phyloP scores from a whole-genome alignment of 2,888 invertebrate species.

The Drosophila rubida region DNA sequence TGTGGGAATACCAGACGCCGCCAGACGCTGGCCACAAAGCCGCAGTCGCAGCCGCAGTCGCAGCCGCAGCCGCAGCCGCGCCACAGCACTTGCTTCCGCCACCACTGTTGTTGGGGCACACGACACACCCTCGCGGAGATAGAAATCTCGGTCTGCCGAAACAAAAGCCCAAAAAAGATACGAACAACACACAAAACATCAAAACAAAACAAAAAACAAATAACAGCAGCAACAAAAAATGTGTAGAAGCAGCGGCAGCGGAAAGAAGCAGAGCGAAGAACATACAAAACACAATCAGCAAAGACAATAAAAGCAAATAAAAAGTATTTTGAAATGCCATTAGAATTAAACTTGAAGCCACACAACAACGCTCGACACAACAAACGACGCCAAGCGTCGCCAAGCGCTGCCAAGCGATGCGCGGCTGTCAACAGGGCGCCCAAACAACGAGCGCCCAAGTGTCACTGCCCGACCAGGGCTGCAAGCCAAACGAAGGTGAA shows the following conservation, averaged over 20 bases:
- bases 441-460: constrained; percentile 19
- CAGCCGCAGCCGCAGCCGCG: constrained; percentile 13
- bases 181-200: constrained; percentile 9
- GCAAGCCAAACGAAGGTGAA: neutral
- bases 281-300: constrained; percentile 41
- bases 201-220: constrained; percentile 15
- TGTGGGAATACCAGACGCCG: constrained; percentile 64
- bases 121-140: constrained; percentile 42
- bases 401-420: neutral
- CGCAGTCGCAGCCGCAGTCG: too few relatives aligned
- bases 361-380: neutral
- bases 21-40: constrained; percentile 28
- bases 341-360: constrained; percentile 59
- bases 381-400: neutral
- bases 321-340: constrained; percentile 66
- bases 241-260: too few relatives aligned
- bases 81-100: constrained; percentile 7
- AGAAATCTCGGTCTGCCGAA: constrained; percentile 61
- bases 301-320: constrained; percentile 72
- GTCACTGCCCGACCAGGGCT: constrained; percentile 8
- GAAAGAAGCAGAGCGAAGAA: constrained; percentile 5
- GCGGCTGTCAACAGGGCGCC: constrained; percentile 6
- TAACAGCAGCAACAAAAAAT: neutral
- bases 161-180: constrained; percentile 20
- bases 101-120: constrained; percentile 10